phyloP scores from a whole-genome alignment of 2,888 invertebrate genomes.

The Perizoma affinitatum region DNA sequence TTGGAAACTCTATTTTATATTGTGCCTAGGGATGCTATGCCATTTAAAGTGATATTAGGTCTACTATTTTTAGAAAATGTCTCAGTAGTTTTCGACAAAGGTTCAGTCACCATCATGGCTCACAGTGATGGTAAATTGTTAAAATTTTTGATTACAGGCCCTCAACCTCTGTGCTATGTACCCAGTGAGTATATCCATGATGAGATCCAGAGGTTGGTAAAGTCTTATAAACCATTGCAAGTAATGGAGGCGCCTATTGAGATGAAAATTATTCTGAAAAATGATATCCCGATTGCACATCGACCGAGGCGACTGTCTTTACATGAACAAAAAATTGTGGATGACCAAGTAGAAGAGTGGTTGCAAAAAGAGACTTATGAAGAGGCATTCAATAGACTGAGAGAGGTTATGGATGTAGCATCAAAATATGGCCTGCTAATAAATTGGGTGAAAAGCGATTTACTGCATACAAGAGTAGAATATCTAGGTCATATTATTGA shows the following conservation, averaged over 20 bases:
- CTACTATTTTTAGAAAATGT: not conserved
- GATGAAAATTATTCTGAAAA: slow-evolving; percentile 30
- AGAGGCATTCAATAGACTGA: not conserved
- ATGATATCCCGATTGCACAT: slow-evolving; percentile 38
- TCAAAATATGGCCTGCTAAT: not conserved
- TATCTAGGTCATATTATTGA: not conserved
- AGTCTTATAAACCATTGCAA: slow-evolving; percentile 16
- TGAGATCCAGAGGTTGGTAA: slow-evolving; percentile 4
- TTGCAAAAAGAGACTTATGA: slow-evolving; percentile 6
- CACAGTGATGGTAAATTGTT: slow-evolving; percentile 4
- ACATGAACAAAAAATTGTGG: slow-evolving; percentile 28
- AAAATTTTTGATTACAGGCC: slow-evolving; percentile 3
- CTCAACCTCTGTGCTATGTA: not conserved
- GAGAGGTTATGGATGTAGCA: not conserved
- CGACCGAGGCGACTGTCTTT: slow-evolving; percentile 36
- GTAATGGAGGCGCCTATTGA: slow-evolving; percentile 33
- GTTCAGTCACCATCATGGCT: not conserved
- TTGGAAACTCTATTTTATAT: slow-evolving; percentile 1
- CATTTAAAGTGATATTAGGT: not conserved
- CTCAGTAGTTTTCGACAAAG: slow-evolving; percentile 4
- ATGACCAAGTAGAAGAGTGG: slow-evolving; percentile 34
- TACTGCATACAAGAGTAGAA: not conserved
- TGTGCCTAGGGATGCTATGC: not conserved
- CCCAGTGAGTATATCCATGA: not conserved
- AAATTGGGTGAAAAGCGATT: not conserved